Conservation (phyloP, 2,113 vertebrate genomes). For the Ariopsis seemanni region DNA sequence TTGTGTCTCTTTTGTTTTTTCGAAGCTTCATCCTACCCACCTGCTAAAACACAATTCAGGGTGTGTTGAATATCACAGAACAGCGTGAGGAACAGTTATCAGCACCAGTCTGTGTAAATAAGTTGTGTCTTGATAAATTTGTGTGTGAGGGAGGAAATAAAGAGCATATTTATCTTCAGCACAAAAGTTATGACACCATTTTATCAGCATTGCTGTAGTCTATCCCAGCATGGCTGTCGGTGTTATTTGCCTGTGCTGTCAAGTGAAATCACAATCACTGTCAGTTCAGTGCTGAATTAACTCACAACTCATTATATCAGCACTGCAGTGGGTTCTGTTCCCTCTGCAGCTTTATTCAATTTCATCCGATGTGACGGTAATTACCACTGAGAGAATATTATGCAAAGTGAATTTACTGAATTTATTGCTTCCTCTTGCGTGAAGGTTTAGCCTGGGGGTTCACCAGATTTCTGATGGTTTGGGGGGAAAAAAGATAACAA, state of each 20-base stretch:
- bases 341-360: conserved; percentile 26
- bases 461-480: conserved; percentile 7
- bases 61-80: not conserved
- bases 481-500: not conserved
- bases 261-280: conserved; percentile 24
- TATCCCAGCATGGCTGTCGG: conserved; percentile 8
- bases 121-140: not conserved
- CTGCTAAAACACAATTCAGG: not conserved
- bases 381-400: conserved; percentile 7
- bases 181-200: conserved; percentile 11
- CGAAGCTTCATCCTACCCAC: not conserved
- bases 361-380: conserved; percentile 13
- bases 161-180: not conserved
- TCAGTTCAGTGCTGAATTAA: conserved; percentile 18
- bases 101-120: not conserved
- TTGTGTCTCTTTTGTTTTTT: not conserved
- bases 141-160: not conserved
- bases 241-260: conserved; percentile 20
- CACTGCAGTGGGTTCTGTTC: conserved; percentile 20
- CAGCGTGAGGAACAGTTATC: not conserved
- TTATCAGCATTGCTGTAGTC: conserved; percentile 16
- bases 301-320: conserved; percentile 23
- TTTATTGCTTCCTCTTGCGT: conserved; percentile 22
- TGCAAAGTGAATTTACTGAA: conserved; percentile 23
- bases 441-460: conserved; percentile 11